phyloP scores from a whole-genome alignment of 2,113 vertebrate genomes.

The Chunga burmeisteri region DNA sequence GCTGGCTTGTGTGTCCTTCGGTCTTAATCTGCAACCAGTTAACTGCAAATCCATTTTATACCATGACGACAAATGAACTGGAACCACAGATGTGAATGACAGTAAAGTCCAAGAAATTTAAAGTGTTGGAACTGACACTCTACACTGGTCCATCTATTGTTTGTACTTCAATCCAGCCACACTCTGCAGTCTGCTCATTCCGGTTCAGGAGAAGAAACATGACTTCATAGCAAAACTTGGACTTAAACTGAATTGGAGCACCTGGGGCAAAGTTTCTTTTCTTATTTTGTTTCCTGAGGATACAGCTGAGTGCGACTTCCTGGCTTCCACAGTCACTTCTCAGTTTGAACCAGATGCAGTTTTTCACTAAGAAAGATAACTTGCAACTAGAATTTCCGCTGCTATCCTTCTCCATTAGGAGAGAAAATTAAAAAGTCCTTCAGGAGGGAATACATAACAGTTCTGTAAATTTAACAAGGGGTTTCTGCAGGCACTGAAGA shows the following conservation, averaged over 20 bases:
- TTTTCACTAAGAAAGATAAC: conserved; percentile 66
- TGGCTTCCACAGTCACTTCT: conserved; percentile 55
- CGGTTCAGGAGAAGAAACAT: neutral
- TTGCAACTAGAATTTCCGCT: conserved; percentile 48
- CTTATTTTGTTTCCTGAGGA: conserved; percentile 67
- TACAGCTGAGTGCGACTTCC: conserved; percentile 66
- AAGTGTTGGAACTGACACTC: fast-evolving
- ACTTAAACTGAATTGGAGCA: conserved; percentile 41
- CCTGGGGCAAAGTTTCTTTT: conserved; percentile 67
- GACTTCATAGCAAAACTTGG: neutral
- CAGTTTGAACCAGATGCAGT: conserved; percentile 68
- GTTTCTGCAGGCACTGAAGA: conserved; percentile 14
- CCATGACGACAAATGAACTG: neutral
- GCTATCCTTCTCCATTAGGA: conserved; percentile 59
- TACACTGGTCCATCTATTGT: neutral
- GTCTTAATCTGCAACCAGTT: neutral
- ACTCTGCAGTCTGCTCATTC: neutral
- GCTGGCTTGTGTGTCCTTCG: fast-evolving
- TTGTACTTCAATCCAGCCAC: neutral
- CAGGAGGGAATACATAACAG: conserved; percentile 18
- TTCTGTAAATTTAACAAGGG: conserved; percentile 36
- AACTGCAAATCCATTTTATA: neutral
- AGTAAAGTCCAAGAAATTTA: neutral
- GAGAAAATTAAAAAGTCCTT: conserved; percentile 66
- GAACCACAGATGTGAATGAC: neutral